phyloP scores from a whole-genome alignment of 2,888 invertebrate genomes.

The Exephanes ischioxanthus region DNA sequence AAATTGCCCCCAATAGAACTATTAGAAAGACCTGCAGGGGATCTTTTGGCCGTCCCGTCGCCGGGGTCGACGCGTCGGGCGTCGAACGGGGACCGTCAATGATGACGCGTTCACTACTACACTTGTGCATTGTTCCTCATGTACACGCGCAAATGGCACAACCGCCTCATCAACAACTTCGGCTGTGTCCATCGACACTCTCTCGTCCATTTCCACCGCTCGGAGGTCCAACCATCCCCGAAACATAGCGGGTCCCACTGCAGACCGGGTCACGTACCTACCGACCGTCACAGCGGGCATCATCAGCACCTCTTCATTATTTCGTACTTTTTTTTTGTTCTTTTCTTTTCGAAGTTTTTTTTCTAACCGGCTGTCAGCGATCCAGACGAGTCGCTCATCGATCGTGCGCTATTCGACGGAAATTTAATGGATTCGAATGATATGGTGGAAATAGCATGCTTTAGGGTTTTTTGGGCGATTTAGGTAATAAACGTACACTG shows the following conservation, averaged over 20 bases:
- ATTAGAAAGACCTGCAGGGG: slow-evolving; percentile 71
- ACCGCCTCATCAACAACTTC: slow-evolving; percentile 1
- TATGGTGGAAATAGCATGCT: not conserved
- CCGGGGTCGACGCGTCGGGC: not conserved
- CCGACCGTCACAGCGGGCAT: slow-evolving; percentile 33
- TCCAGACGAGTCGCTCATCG: not conserved
- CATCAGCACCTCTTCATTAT: slow-evolving; percentile 54
- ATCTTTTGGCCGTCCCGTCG: slow-evolving; percentile 14
- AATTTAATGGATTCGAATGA: not conserved
- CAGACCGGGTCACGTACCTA: slow-evolving; percentile 21
- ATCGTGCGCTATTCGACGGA: not conserved
- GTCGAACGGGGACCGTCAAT: not conserved
- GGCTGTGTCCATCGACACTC: not conserved
- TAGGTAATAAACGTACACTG: too few relatives aligned
- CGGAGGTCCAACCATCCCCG: not conserved
- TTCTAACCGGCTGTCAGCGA: not conserved
- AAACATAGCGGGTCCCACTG: not conserved
- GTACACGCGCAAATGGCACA: not conserved
- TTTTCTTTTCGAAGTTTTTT: slow-evolving; percentile 7
- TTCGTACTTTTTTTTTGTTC: slow-evolving; percentile 20
- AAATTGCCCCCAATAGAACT: slow-evolving; percentile 73
- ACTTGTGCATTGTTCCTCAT: not conserved
- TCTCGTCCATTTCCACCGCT: slow-evolving; percentile 16
- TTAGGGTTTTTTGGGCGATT: too few relatives aligned
- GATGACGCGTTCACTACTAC: slow-evolving; percentile 16